These are phyloP conservation scores for Brachionus paranguensis DNA, from an alignment of 1,140 invertebrate species.

Conservation along the genomic window DNA sequence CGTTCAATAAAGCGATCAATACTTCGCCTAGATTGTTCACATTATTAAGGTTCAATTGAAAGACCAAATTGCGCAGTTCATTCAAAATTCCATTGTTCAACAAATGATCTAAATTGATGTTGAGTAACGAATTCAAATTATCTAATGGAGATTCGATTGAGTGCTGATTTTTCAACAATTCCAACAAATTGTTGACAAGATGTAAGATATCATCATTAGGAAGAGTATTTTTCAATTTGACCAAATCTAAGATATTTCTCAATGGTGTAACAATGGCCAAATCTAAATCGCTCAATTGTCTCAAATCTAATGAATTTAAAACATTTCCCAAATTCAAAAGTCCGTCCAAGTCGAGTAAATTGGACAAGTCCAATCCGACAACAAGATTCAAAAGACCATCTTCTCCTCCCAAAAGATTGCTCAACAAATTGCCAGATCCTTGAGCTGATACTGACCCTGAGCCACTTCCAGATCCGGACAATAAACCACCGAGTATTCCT, in stretches of 20 bases:
- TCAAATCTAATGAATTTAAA: neutral
- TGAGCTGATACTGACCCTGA: neutral
- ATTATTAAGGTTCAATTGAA: neutral
- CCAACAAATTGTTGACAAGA: neutral
- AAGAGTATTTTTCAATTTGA: neutral
- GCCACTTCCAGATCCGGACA: neutral
- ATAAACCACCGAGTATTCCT: neutral
- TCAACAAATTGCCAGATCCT: neutral
- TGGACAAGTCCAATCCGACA: neutral
- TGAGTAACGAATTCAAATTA: neutral
- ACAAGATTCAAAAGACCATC: neutral
- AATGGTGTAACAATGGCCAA: neutral
- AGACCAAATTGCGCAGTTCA: neutral
- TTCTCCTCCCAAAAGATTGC: neutral
- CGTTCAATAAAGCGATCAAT: neutral
- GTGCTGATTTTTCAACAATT: neutral
- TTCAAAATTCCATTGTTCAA: neutral
- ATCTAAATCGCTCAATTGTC: neutral
- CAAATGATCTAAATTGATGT: neutral
- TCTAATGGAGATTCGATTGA: neutral
- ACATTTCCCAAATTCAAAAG: neutral
- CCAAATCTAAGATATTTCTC: neutral
- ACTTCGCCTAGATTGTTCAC: neutral
- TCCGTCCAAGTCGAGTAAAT: neutral
- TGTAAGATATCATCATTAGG: neutral